Evolutionary conservation across 2,888 invertebrate species (phyloP), one percentile per base, ranked within the genome.

Genomic region (Stegophylla sp.): DNA sequence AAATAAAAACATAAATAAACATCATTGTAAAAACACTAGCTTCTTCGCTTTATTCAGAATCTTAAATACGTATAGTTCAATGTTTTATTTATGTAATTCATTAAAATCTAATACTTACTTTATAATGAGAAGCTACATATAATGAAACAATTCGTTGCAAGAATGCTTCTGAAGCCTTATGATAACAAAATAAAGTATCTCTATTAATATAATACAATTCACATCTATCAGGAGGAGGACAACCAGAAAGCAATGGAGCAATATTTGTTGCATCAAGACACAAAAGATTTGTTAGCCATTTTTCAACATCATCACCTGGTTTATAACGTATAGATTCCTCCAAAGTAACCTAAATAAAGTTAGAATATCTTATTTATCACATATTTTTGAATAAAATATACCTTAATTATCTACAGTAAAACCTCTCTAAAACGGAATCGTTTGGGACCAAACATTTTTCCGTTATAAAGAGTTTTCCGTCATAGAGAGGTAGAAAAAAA

Each of bases 61-160:
- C n/a, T n/a, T n/a, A n/a, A n/a, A n/a, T n/a, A n/a, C n/a, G n/a
- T n/a, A n/a, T n/a, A n/a, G n/a, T n/a, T n/a, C n/a, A n/a, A n/a
- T n/a, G n/a, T n/a, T n/a, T n/a, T n/a, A n/a, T n/a, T n/a, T n/a
- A n/a, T n/a, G n/a, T n/a, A n/a, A n/a, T n/a, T n/a, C n/a, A n/a
- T n/a, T n/a, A n/a, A n/a, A n/a, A n/a, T n/a, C n/a, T n/a, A n/a
- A 69, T 64, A 82, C 84, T 85, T 85, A 91, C 94, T 90, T 98
- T 99, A 86, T 99, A 99, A 88, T 99, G 99, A 9, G 98, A 98
- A 0, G 99, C 92, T 0, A 98, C 98, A 86, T 96, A 98, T 63
- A 99, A 91, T 17, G 96, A 91, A 84, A 99, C 95, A 13, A 99
- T 86, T 82, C 95, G 89, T 85, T 98, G 97, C 13, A 99, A 88